These are phyloP conservation scores for Verasper variegatus DNA, from an alignment of 2,113 vertebrate species.

Conservation along the genomic window DNA sequence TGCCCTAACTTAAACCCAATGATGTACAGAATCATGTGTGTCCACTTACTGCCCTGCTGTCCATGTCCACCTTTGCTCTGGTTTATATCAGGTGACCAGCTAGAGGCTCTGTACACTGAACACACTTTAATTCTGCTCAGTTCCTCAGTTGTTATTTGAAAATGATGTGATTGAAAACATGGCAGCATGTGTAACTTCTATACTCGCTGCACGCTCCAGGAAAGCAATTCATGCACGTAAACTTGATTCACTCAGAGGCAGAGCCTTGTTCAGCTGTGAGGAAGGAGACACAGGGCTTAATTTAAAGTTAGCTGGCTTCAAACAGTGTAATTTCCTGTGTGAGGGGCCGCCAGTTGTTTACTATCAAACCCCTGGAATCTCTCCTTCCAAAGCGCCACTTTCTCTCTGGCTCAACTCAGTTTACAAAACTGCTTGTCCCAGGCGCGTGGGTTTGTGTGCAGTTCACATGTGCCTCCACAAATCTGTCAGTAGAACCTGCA, in stretches of 20 bases:
- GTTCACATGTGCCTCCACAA: neutral
- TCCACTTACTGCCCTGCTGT: neutral
- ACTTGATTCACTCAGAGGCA: neutral
- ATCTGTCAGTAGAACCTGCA: neutral
- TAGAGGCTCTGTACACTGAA: neutral
- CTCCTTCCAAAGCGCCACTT: neutral
- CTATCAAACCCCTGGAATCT: neutral
- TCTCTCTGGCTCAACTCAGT: neutral
- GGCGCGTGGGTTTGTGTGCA: neutral
- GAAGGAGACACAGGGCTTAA: neutral
- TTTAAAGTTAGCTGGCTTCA: constrained; percentile 33
- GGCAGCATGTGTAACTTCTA: neutral
- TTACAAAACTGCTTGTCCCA: neutral
- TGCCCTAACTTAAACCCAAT: neutral
- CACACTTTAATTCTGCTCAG: neutral
- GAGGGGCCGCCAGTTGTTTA: constrained; percentile 14
- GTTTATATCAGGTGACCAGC: neutral
- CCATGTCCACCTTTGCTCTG: neutral
- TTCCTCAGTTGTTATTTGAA: neutral
- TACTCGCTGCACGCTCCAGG: neutral
- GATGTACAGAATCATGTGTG: neutral
- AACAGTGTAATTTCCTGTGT: constrained; percentile 55
- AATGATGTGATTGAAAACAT: neutral
- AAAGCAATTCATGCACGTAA: neutral
- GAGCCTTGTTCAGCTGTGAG: neutral